phyloP scores from a whole-genome alignment of 2,888 invertebrate genomes.

The Phytoseiulus persimilis region DNA sequence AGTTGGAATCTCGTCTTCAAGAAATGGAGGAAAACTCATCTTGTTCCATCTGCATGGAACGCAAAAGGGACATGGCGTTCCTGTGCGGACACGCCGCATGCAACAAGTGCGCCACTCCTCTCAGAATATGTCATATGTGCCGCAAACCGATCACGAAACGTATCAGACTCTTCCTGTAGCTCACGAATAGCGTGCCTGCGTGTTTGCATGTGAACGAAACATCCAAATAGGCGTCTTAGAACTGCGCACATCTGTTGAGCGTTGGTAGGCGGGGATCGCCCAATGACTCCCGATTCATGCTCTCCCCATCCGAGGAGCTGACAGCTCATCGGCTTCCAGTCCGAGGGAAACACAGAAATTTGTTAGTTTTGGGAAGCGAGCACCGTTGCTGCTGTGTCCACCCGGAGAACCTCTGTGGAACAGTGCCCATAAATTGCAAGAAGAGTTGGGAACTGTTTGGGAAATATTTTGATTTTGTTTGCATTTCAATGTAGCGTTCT shows the following conservation, averaged over 20 bases:
- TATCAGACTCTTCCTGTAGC: slow-evolving; percentile 57
- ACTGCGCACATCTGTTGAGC: not conserved
- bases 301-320: not conserved
- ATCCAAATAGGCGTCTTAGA: not conserved
- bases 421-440: too few relatives aligned
- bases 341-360: not conserved
- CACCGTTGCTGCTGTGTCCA: not conserved
- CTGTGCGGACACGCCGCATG: slow-evolving; percentile 81
- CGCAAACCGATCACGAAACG: slow-evolving; percentile 66
- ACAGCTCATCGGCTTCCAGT: not conserved
- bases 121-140: slow-evolving; percentile 78
- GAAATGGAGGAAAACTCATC: slow-evolving; percentile 77
- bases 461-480: too few relatives aligned
- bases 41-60: slow-evolving; percentile 80
- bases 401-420: too few relatives aligned
- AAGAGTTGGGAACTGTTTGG: too few relatives aligned
- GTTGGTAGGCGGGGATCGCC: not conserved
- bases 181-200: not conserved
- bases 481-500: too few relatives aligned
- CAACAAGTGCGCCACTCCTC: slow-evolving; percentile 67
- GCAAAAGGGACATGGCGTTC: slow-evolving; percentile 69
- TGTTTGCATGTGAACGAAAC: not conserved
- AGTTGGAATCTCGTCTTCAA: slow-evolving; percentile 67
- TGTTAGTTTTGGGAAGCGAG: not conserved
- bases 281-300: not conserved